phyloP scores from a whole-genome alignment of 2,888 invertebrate genomes.

The Lumbricus terrestris region DNA sequence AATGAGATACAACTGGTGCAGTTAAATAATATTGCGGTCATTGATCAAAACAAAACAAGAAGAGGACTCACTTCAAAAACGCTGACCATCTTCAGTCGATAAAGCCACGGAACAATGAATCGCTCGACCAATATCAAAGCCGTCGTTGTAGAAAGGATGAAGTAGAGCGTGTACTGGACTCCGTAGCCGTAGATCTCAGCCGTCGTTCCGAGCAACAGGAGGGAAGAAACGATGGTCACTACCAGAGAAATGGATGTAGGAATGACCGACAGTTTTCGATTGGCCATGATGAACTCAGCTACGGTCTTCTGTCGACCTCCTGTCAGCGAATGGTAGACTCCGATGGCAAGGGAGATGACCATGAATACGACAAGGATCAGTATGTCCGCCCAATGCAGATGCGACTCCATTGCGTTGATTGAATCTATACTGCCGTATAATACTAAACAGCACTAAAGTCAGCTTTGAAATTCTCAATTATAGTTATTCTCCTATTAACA shows the following conservation, averaged over 20 bases:
- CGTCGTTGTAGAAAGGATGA: neutral
- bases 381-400: constrained; percentile 20
- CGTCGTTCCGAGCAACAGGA: constrained; percentile 21
- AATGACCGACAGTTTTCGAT: constrained; percentile 24
- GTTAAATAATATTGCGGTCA: neutral
- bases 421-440: neutral
- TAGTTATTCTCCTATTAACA: too few relatives aligned
- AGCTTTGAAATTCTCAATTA: too few relatives aligned
- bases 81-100: constrained; percentile 16
- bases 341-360: constrained; percentile 26
- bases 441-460: too few relatives aligned
- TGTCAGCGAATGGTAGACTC: constrained; percentile 26
- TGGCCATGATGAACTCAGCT: constrained; percentile 32
- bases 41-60: neutral
- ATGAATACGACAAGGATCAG: constrained; percentile 21
- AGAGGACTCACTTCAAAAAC: constrained; percentile 7
- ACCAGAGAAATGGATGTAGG: constrained; percentile 29
- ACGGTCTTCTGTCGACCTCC: constrained; percentile 25
- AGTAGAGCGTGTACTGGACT: neutral
- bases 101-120: constrained; percentile 25
- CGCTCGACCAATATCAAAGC: neutral
- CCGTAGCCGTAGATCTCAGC: constrained; percentile 29
- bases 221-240: constrained; percentile 25
- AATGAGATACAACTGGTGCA: too few relatives aligned
- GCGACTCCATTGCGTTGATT: neutral